Base-by-base conservation (phyloP, 2,888 invertebrate genomes). In the Napeogenes inachia region DNA sequence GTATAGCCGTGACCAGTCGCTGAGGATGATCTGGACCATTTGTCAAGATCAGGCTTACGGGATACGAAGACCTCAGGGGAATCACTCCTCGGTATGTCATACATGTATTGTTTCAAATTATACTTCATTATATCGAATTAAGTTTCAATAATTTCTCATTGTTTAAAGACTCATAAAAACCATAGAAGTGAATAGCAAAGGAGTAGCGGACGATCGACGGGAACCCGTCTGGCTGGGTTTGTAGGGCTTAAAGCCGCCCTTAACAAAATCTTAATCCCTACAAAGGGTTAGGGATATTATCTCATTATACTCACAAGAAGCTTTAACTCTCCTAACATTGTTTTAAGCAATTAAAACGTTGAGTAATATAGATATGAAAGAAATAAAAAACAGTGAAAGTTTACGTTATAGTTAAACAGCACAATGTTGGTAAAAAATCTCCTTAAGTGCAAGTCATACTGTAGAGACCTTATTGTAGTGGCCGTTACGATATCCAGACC, bases 221-320 rank as follows among this genome's bases (percentile, higher is more conserved):
- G 76, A 73, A 57, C 57, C 57, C 85, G 87, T 85, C 86, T 86
- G 87, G 77, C 78, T 75, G 75, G 78, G 81, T 79, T 85, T 58
- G 67, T 78, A 85, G 78, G 79, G 82, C 67, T 69, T 68, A 68
- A 50, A 74, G 77, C 75, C 81, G 80, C 88, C 89, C 89, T 89
- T 87, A 89, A 89, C 89, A 87, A 88, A 89, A 89, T 89, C 89
- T 89, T 89, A 89, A 89, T 90, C 89, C 86, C 83, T 79, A 84
- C 89, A 89, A 89, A 90, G 89, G 89, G 89, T 89, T 89, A 89
- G 79, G 82, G 85, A 87, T 84, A 89, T 89, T 87, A 89, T 89
- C 89, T 89, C 89, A 87, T 87, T 87, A 88, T 79, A 80, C 81
- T 80, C 79, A 75, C 85, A 88, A 89, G 89, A 87, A 87, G 80